phyloP scores from a whole-genome alignment of 2,797 vertebrate species.

The Cephalopachus bancanus region DNA sequence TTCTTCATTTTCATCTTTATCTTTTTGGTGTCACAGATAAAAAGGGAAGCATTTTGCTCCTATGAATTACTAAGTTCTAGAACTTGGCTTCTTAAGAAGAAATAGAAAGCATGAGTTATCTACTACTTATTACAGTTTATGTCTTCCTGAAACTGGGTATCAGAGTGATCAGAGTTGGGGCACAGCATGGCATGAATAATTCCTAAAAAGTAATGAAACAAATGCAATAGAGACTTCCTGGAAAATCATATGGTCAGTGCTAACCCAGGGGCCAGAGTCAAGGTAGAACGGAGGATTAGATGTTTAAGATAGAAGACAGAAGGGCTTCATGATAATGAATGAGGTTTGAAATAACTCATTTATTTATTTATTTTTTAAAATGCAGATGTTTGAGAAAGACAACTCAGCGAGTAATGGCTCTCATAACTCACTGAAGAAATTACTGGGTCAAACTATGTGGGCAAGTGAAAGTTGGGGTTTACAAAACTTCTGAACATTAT shows the following conservation, averaged over 20 bases:
- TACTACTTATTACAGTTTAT: not conserved
- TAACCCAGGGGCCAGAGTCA: not conserved
- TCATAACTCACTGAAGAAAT: not conserved
- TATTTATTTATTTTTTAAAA: not conserved
- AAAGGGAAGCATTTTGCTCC: not conserved
- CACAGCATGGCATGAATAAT: not conserved
- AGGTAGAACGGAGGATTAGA: not conserved
- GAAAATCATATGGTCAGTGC: not conserved
- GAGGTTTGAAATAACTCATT: not conserved
- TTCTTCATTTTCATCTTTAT: not conserved
- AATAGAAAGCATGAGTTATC: not conserved
- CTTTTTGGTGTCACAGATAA: not conserved
- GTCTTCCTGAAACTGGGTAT: not conserved
- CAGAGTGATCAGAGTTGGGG: not conserved
- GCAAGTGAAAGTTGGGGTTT: not conserved
- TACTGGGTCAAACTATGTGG: not conserved
- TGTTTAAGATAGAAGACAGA: not conserved
- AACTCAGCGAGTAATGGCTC: not conserved
- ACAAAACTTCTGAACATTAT: not conserved
- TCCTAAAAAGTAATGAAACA: not conserved
- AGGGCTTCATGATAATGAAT: not conserved
- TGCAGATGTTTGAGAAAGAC: not conserved
- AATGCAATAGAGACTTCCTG: not conserved
- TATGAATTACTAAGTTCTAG: not conserved
- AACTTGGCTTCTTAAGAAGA: not conserved